Evolutionary conservation across 2,113 vertebrate species (phyloP), one percentile per base, ranked within the genome.

Genomic region (Turdus rufiventris): DNA sequence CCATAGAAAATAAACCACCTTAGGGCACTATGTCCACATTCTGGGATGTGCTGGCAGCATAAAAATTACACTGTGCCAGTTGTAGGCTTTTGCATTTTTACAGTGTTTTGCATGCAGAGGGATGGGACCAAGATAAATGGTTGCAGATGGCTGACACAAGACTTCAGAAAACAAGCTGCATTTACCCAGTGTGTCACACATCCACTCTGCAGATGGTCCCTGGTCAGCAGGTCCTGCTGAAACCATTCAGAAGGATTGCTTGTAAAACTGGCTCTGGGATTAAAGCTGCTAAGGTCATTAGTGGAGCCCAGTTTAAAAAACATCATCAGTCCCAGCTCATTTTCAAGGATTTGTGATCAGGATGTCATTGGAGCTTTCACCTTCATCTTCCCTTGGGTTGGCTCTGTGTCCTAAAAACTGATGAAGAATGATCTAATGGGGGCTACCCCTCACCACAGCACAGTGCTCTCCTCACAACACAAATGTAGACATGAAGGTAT

Each of bases 91-190:
- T 60, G 12, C 51, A 48, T 77, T 86, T 86, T 77, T 38, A 53
- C 67, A 43, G 25, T 72, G 58, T 48, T 97, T 74, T 91, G 47
- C 78, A 83, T 74, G 62, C 63, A 86, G 74, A 75, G 82, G 15
- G 43, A 80, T 71, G 36, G 82, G 86, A 93, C 78, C 62, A 73
- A 86, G 79, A 96, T 62, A 94, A 96, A 94, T 53, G 63, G 48
- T 48, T 93, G 75, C 77, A 96, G 95, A 88, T 82, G 78, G 45
- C 26, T 80, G 79, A 83, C 88, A 87, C 42, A 28, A 54, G 58
- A 73, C 74, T 82, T 76, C 54, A 76, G 71, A 93, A 89, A 92
- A 91, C 80, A 78, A 78, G 78, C 7, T 13, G 71, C 48, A 17
- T 85, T 91, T 94, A 82, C 58, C 40, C 68, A 85, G 60, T 6